Conservation (phyloP, 2,888 invertebrate genomes). For the Anaspis maculata region DNA sequence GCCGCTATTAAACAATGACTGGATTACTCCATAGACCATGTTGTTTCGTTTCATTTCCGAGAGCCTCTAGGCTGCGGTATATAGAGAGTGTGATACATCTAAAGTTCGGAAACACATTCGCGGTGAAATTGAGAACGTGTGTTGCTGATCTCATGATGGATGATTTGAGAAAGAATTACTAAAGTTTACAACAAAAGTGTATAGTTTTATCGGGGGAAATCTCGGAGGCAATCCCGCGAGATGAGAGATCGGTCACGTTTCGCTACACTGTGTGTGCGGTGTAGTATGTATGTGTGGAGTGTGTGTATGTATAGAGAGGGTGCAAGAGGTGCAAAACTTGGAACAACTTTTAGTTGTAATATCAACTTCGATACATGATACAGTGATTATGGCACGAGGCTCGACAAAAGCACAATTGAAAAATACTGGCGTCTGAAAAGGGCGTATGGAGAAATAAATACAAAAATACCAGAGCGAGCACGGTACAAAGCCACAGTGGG, state of each 20-base stretch:
- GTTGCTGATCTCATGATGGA: conserved; percentile 41
- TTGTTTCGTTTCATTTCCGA: conserved; percentile 25
- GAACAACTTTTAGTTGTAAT: conserved; percentile 14
- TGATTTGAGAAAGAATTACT: conserved; percentile 43
- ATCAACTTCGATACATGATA: conserved; percentile 11
- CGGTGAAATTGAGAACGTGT: conserved; percentile 35
- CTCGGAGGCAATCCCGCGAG: conserved; percentile 46
- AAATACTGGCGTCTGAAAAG: too few species aligned
- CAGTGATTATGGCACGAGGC: too few species aligned
- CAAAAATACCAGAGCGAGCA: too few species aligned
- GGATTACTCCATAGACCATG: conserved; percentile 20
- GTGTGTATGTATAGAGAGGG: too few species aligned
- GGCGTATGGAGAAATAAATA: too few species aligned
- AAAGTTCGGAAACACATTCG: conserved; percentile 24
- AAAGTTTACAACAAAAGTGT: conserved; percentile 46
- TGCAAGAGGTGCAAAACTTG: conserved; percentile 13
- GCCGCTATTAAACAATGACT: conserved; percentile 28
- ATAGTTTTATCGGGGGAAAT: conserved; percentile 54
- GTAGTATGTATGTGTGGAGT: too few species aligned
- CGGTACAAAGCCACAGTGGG: too few species aligned
- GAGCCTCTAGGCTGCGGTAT: conserved; percentile 1
- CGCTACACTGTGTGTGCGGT: conserved; percentile 27
- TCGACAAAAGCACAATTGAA: too few species aligned
- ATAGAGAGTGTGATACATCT: conserved; percentile 10
- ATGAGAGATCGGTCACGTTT: conserved; percentile 51